phyloP scores from a whole-genome alignment of 2,888 invertebrate genomes.

The Nysson spinosus region DNA sequence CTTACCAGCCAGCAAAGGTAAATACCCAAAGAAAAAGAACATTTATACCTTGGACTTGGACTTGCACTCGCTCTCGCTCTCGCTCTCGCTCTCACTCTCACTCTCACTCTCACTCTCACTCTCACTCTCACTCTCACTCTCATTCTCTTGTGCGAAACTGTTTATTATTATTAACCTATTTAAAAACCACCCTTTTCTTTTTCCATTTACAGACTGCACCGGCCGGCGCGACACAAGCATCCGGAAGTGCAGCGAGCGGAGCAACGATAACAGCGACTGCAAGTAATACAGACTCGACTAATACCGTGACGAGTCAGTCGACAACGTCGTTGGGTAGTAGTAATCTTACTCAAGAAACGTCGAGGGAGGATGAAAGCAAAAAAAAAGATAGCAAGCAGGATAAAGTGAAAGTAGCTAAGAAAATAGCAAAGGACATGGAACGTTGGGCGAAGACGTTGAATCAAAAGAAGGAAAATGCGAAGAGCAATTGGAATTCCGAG shows the following conservation, averaged over 20 bases:
- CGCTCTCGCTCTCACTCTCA: no score
- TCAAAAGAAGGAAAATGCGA: conserved; percentile 90
- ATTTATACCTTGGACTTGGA: not conserved
- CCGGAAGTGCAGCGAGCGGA: conserved; percentile 56
- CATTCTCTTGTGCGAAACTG: no score
- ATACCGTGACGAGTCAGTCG: conserved; percentile 43
- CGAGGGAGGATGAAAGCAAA: conserved; percentile 82
- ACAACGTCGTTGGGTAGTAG: conserved; percentile 49
- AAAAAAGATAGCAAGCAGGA: conserved; percentile 89
- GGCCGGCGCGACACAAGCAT: conserved; percentile 57
- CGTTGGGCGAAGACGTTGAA: conserved; percentile 98
- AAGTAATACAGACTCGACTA: conserved; percentile 44
- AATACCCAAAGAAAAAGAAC: conserved; percentile 22
- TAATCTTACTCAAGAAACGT: conserved; percentile 69
- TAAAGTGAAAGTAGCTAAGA: conserved; percentile 97
- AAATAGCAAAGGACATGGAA: conserved; percentile 97
- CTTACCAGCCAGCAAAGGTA: conserved; percentile 73
- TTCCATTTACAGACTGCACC: conserved; percentile 38
- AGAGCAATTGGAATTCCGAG: conserved; percentile 73
- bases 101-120: no score
- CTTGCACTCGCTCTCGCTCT: no score
- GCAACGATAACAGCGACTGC: conserved; percentile 67
- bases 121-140: no score
- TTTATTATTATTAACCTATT: not conserved
- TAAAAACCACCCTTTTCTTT: not conserved